Conservation (phyloP, 2,113 vertebrate species). For the Marmota monax region DNA sequence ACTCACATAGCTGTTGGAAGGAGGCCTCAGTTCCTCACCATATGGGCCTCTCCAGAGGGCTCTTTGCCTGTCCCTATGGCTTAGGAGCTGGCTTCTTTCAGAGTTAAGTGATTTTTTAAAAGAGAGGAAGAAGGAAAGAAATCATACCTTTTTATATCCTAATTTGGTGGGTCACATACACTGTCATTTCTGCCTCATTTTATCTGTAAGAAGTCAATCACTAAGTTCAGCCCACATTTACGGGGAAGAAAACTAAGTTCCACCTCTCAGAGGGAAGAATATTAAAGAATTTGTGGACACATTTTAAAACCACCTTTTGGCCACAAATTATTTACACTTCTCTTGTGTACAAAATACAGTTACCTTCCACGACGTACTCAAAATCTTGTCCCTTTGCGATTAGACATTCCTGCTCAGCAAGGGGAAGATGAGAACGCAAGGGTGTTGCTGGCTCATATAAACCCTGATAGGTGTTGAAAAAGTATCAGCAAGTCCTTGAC, state of each 20-base stretch:
- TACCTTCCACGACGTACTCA: background rate
- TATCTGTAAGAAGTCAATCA: background rate
- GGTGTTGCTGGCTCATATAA: background rate
- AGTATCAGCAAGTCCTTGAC: background rate
- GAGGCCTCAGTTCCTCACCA: background rate
- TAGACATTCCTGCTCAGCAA: constrained; percentile 37
- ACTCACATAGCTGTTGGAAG: background rate
- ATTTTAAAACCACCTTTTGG: background rate
- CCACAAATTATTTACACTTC: background rate
- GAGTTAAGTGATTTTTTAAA: background rate
- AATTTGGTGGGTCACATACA: background rate
- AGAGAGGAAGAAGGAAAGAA: constrained; percentile 14
- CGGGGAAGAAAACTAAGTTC: background rate
- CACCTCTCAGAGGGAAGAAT: background rate
- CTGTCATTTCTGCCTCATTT: constrained; percentile 1
- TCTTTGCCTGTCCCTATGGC: background rate
- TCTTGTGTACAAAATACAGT: background rate
- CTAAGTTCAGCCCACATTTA: background rate
- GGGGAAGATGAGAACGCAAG: background rate
- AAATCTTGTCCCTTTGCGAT: background rate
- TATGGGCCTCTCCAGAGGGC: background rate
- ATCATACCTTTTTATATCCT: constrained; percentile 23
- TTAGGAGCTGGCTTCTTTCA: background rate
- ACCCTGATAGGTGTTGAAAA: background rate
- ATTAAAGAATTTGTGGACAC: constrained; percentile 6